These are phyloP conservation scores for Premnoplex brunnescens DNA, from an alignment of 2,797 vertebrate species.

Conservation along the genomic window DNA sequence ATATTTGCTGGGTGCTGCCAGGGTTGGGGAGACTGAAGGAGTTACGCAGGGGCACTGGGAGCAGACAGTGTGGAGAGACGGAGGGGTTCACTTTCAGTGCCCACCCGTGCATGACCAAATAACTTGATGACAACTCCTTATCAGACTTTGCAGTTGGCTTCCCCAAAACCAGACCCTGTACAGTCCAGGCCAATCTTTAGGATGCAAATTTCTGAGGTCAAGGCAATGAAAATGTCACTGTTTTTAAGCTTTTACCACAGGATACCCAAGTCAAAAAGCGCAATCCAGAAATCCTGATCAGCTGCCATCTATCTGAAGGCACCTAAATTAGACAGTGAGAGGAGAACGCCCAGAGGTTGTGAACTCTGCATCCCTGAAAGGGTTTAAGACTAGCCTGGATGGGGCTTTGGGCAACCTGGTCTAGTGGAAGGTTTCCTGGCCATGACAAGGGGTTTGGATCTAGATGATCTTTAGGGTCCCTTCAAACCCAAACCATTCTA, in stretches of 20 bases:
- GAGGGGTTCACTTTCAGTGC: background rate
- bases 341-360: background rate
- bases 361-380: background rate
- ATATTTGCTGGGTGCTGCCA: background rate
- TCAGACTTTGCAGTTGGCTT: background rate
- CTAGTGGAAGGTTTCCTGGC: background rate
- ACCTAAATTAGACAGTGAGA: background rate
- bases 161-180: background rate
- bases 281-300: background rate
- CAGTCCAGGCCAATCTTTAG: background rate
- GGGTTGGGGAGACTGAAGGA: background rate
- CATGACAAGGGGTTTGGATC: background rate
- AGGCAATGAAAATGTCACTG: background rate
- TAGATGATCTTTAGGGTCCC: background rate
- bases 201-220: background rate
- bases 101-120: accelerated
- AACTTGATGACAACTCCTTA: background rate
- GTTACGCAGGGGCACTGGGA: background rate
- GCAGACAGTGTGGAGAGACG: background rate
- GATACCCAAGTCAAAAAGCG: background rate
- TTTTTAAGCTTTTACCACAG: background rate
- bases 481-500: background rate
- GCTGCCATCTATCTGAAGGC: background rate
- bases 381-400: background rate
- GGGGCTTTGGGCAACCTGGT: background rate